phyloP scores from a whole-genome alignment of 2,113 vertebrate species.

The Bagarius yarrelli region DNA sequence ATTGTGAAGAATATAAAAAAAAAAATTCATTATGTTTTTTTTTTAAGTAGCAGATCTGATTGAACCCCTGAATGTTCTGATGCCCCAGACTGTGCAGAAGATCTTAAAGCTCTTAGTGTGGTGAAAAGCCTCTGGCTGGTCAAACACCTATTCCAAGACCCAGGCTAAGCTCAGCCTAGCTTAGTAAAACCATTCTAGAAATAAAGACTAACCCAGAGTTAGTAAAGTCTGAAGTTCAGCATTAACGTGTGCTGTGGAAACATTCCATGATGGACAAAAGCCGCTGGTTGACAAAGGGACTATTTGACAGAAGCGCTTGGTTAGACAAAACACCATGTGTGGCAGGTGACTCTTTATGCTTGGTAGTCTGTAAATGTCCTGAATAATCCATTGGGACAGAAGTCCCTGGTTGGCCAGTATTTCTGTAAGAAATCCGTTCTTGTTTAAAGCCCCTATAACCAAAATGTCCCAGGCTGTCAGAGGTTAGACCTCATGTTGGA shows the following conservation, averaged over 20 bases:
- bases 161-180: no score
- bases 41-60: neutral
- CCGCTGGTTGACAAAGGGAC: neutral
- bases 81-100: no score
- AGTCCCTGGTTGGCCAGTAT: neutral
- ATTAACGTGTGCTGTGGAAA: neutral
- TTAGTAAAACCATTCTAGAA: no score
- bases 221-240: neutral
- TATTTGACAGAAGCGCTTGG: neutral
- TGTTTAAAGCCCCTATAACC: neutral
- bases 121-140: neutral
- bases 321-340: neutral
- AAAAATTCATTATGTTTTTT: no score
- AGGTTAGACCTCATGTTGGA: neutral
- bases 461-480: neutral
- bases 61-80: neutral
- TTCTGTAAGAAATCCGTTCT: neutral
- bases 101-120: no score
- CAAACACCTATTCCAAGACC: neutral
- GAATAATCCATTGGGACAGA: neutral
- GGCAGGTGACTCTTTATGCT: neutral
- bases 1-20: no score
- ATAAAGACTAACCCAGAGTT: no score
- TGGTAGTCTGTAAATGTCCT: no score
- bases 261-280: neutral